Conservation (phyloP, 2,113 vertebrate species). For the Candoia aspera region DNA sequence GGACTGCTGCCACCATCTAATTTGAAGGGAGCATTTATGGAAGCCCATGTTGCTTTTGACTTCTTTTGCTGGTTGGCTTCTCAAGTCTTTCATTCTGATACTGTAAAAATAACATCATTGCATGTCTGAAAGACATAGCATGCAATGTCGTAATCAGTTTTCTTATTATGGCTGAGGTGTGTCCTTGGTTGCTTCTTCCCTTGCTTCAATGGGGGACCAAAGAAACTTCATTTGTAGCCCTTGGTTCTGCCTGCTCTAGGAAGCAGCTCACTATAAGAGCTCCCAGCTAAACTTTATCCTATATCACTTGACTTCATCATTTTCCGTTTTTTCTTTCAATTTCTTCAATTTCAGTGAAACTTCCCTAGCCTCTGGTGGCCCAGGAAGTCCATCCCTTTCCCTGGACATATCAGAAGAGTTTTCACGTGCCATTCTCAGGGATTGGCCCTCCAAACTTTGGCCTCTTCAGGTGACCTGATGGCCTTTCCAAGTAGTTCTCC, state of each 20-base stretch:
- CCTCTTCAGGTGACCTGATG: background rate
- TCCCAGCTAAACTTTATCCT: background rate
- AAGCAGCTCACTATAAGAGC: background rate
- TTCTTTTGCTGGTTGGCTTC: background rate
- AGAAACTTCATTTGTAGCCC: background rate
- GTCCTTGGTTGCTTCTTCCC: background rate
- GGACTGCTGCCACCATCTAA: background rate
- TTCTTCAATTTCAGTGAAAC: background rate
- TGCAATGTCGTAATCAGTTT: background rate
- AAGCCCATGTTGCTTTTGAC: background rate
- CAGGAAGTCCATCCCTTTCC: background rate
- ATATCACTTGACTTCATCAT: background rate
- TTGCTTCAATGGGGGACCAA: background rate
- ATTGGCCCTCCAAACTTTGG: background rate
- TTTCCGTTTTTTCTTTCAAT: background rate
- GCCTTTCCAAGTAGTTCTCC: background rate
- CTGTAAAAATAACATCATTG: background rate
- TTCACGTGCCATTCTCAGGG: background rate
- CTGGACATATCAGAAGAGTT: background rate
- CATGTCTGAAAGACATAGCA: no score
- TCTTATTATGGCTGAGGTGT: background rate
- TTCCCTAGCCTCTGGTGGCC: background rate
- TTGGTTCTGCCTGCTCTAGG: background rate
- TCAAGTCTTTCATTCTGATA: background rate
- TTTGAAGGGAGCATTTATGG: background rate